Percentiles rank a stretch among this genome's conserved stretches.
phyloP scores from a whole-genome alignment of 1,140 invertebrate species.

The Acarapis woodi region DNA sequence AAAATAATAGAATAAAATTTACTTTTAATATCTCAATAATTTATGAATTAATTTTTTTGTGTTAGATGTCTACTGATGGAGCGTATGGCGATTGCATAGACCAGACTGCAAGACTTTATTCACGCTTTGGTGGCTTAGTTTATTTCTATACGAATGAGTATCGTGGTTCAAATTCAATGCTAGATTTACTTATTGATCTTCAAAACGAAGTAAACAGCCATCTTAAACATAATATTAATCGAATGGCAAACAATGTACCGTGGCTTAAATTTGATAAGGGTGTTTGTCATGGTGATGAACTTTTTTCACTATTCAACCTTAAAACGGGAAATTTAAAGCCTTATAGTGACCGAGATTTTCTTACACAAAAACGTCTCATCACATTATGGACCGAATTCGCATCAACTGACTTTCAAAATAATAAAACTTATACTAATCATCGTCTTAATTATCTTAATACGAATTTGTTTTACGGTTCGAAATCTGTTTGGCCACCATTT shows the following conservation, averaged over 20 bases:
- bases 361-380: constrained; percentile 8
- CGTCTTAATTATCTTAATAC: no score
- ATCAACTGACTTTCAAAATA: constrained; percentile 12
- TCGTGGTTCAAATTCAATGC: constrained; percentile 16
- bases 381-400: constrained; percentile 14
- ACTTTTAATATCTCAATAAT: neutral
- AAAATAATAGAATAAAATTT: neutral
- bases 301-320: constrained; percentile 17
- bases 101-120: constrained; percentile 10
- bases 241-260: no score
- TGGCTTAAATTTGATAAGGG: constrained; percentile 14
- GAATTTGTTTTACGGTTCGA: no score
- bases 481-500: no score
- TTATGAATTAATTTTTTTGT: neutral
- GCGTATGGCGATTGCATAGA: constrained; percentile 12
- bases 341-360: constrained; percentile 8
- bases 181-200: constrained; percentile 15
- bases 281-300: constrained; percentile 18
- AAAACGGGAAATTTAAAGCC: constrained; percentile 7
- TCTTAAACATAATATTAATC: no score
- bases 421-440: no score
- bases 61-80: constrained; percentile 12
- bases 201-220: constrained; percentile 5
- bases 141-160: constrained; percentile 17
- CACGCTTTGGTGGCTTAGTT: constrained; percentile 11